Base-by-base conservation (phyloP, 1,140 invertebrate species). In the Tenebrio molitor region DNA sequence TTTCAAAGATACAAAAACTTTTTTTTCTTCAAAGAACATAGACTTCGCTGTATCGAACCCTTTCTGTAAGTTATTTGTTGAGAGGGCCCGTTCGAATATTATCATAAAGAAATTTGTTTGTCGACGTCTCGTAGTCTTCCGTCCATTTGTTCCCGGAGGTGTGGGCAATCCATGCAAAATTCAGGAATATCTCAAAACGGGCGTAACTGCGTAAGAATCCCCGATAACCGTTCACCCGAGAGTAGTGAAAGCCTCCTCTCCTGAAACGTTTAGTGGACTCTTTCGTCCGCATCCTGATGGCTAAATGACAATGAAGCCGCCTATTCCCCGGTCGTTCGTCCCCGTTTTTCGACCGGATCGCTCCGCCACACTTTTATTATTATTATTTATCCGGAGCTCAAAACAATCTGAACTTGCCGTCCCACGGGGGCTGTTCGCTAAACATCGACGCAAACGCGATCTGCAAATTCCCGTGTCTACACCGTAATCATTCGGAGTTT, bases 351-450 rank as follows among this genome's bases (percentile, higher is more conserved):
- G 2, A 39, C 12, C 23, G 50, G 3, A 29, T 4, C 25, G 3
- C 25, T 8, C 50, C 23, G 6, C 12, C 50, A 29, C 50, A 29
- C 50, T 58, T 58, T 66, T 66, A 66, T 66, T 66, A 66, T 44
- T 66, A 42, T 66, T 66, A 66, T 66, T 66, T 66, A 42, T 66
- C 23, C 64, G 64, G 42, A 66, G 36, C 64, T 66, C 64, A 66
- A 66, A 66, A 66, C 64, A 66, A 66, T 66, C 64, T 44, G 64
- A 66, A 66, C 64, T 66, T 66, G 64, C 17, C n/a, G 33, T 66
- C 64, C 64, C 64, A 44, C n/a, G 44, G 64, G 64, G 14, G 64
- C 25, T 66, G 64, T 66, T 58, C 15, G 50, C 50, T 58, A 58
- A 58, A 58, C 50, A 58, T 58, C 50, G 50, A 58, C 50, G 50